Percentiles rank a stretch among this genome's conserved stretches.
phyloP scores from a whole-genome alignment of 2,113 vertebrate species.

The Sorex araneus region DNA sequence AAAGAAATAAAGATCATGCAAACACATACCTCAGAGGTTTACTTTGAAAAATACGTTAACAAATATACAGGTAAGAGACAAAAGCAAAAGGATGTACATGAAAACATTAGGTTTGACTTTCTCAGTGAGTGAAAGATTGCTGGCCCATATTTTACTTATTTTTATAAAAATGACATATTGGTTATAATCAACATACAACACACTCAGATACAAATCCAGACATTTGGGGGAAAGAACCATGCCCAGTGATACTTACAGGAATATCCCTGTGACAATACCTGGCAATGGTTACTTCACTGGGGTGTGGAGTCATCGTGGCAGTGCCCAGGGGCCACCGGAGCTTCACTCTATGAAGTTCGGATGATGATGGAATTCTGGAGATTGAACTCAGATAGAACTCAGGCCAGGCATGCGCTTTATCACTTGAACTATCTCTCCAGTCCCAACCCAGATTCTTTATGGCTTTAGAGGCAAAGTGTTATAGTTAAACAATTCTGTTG shows the following conservation, averaged over 20 bases:
- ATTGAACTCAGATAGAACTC: too few species aligned
- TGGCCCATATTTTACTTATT: conserved; percentile 17
- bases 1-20: too few species aligned
- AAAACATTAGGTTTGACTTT: conserved; percentile 13
- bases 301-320: too few species aligned
- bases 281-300: too few species aligned
- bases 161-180: conserved; percentile 17
- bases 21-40: background rate
- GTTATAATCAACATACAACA: conserved; percentile 22
- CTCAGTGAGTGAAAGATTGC: conserved; percentile 19
- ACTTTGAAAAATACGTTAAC: conserved; percentile 12
- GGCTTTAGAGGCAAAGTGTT: background rate
- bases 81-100: background rate
- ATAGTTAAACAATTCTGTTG: background rate
- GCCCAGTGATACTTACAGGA: too few species aligned
- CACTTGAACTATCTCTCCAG: too few species aligned
- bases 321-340: too few species aligned
- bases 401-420: too few species aligned
- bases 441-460: background rate
- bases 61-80: background rate
- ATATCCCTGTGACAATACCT: too few species aligned
- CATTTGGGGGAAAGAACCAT: too few species aligned
- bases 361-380: too few species aligned
- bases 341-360: too few species aligned
- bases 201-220: background rate